Percentiles rank a stretch among this genome's conserved stretches.
Conservation (phyloP, 2,797 vertebrate genomes). For the Limnodromus scolopaceus region DNA sequence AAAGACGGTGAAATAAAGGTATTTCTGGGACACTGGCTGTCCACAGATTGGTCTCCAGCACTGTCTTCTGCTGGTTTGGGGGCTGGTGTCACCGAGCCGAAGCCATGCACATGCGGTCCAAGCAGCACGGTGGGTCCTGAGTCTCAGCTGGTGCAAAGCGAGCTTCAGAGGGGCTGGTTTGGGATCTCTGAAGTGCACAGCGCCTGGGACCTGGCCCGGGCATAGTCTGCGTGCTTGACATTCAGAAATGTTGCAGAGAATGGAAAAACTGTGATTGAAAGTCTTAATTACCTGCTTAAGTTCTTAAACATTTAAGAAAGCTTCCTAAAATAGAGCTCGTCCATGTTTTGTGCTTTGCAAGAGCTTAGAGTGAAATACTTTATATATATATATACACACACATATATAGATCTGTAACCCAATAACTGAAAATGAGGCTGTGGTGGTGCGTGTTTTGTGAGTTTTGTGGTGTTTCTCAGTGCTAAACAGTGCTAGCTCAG, state of each 20-base stretch:
- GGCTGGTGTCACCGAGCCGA: neutral
- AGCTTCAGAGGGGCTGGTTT: neutral
- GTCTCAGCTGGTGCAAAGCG: neutral
- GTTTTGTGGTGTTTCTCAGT: neutral
- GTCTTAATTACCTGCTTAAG: constrained; percentile 30
- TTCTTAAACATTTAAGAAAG: constrained; percentile 12
- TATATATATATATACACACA: neutral
- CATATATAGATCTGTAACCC: neutral
- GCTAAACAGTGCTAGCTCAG: neutral
- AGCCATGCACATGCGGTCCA: neutral
- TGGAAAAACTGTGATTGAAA: constrained; percentile 17
- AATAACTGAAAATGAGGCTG: neutral
- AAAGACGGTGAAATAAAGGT: constrained; percentile 2
- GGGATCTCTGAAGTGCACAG: neutral
- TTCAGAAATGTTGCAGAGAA: constrained; percentile 23
- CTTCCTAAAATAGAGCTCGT: neutral
- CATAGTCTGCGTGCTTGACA: neutral
- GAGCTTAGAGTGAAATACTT: neutral
- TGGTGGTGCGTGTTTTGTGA: neutral
- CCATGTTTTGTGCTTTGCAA: neutral
- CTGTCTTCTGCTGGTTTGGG: neutral
- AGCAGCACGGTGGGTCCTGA: rapidly evolving
- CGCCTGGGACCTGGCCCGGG: rapidly evolving
- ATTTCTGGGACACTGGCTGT: neutral
- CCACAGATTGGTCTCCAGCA: neutral